Evolutionary conservation across 2,888 invertebrate species (phyloP), one percentile per base, ranked within the genome.

Genomic region (Lasioglossum pauxillum): DNA sequence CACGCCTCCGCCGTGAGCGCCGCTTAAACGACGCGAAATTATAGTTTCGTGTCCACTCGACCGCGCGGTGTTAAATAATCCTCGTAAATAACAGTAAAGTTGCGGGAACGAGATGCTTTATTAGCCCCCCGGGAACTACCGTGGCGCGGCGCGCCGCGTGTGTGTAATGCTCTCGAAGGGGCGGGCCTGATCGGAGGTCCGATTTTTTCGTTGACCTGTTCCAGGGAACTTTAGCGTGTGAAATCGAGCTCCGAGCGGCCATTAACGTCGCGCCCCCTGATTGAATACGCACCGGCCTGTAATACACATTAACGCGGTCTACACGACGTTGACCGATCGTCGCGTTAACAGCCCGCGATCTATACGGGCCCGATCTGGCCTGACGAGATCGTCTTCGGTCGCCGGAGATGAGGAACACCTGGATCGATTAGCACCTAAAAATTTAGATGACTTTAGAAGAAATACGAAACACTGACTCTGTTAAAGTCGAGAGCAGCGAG

Each of bases 21-120:
- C 73, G 57, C 44, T 71, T 83, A 79, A 83, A 83, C 74, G 79
- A 73, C 60, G 78, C 77, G 73, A 85, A 81, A 86, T 86, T 78
- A 81, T 75, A 85, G 85, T 71, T 60, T 75, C 72, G 71, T n/a
- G 53, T n/a, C 67, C 60, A 38, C 73, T 60, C 38, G 16, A 38
- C 31, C 73, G 53, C 31, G n/a, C 71, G 35, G 41, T 19, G 78
- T 64, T 86, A 78, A 85, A 86, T 81, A 86, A 85, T 57, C 31
- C 80, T 49, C 77, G 72, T 71, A 78, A 78, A 85, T 80, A 75
- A 78, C 72, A 53, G 60, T 41, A 72, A 71, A 75, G 27, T 27
- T n/a, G 67, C 71, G 60, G 38, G 60, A 41, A 41, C 57, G 74
- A 73, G 76, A 83, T 76, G 72, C 41, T 83, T 83, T 72, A 82